phyloP scores from a whole-genome alignment of 2,797 vertebrate genomes.

The Glossophaga mutica region DNA sequence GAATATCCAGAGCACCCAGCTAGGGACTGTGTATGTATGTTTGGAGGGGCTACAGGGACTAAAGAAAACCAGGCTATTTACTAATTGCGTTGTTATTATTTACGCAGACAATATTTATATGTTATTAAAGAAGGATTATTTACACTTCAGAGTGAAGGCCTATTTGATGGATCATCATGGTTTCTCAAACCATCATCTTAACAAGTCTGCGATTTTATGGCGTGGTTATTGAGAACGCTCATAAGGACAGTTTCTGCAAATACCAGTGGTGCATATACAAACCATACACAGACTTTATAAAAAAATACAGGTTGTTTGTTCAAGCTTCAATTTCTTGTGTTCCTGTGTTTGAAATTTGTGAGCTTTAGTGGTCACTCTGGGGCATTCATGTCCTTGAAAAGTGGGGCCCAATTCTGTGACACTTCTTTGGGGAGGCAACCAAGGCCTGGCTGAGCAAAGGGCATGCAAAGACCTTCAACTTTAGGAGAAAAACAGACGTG shows the following conservation, averaged over 20 bases:
- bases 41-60: constrained; percentile 29
- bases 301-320: not conserved
- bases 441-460: not conserved
- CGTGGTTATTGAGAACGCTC: constrained; percentile 30
- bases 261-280: not conserved
- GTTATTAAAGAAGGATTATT: constrained; percentile 74
- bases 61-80: constrained; percentile 73
- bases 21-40: not conserved
- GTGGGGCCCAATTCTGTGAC: not conserved
- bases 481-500: not conserved
- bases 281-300: constrained; percentile 18
- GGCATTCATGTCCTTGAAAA: not conserved
- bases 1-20: constrained; percentile 58
- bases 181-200: constrained; percentile 73
- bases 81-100: constrained; percentile 76
- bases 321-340: constrained; percentile 47
- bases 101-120: constrained; percentile 71
- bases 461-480: not conserved
- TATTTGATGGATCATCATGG: constrained; percentile 78
- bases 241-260: constrained; percentile 47
- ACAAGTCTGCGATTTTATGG: constrained; percentile 63
- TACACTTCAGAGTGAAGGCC: constrained; percentile 66
- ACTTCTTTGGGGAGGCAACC: not conserved
- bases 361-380: not conserved
- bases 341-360: constrained; percentile 63